Conservation (phyloP, 2,797 vertebrate species). For the Tragopan temminckii region DNA sequence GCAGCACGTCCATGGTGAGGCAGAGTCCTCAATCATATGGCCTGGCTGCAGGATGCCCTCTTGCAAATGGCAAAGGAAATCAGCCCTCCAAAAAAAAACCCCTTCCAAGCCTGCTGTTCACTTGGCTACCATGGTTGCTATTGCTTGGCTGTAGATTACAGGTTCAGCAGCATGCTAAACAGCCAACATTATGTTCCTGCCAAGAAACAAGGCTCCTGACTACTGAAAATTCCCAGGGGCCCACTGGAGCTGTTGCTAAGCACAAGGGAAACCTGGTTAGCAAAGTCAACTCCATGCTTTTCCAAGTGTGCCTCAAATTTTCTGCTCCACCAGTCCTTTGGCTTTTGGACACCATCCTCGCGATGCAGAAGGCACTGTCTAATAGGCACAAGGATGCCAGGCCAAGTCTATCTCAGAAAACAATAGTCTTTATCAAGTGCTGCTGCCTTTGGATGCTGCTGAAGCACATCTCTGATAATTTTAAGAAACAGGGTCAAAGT, state of each 20-base stretch:
- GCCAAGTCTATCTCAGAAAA: conserved; percentile 56
- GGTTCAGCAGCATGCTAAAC: conserved; percentile 76
- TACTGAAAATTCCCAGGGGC: conserved; percentile 73
- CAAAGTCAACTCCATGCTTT: conserved; percentile 64
- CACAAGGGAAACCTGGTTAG: conserved; percentile 78
- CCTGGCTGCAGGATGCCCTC: conserved; percentile 70
- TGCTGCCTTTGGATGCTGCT: conserved; percentile 27
- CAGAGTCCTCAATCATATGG: conserved; percentile 52
- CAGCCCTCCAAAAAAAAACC: conserved; percentile 59
- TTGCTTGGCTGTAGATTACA: conserved; percentile 74
- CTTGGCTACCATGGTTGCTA: conserved; percentile 66
- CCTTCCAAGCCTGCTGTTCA: conserved; percentile 78
- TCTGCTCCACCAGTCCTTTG: conserved; percentile 55
- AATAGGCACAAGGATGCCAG: conserved; percentile 5
- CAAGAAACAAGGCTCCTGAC: conserved; percentile 77
- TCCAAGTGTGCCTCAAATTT: conserved; percentile 68
- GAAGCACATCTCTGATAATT: background rate
- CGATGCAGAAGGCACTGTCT: conserved; percentile 15
- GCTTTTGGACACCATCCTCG: conserved; percentile 43
- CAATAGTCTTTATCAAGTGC: conserved; percentile 54
- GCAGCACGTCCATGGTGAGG: background rate
- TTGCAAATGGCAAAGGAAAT: conserved; percentile 73
- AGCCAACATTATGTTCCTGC: conserved; percentile 78
- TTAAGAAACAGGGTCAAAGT: conserved; percentile 39
- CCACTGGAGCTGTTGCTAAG: conserved; percentile 72